phyloP scores from a whole-genome alignment of 2,888 invertebrate genomes.

The Holacanthella duospinosa region DNA sequence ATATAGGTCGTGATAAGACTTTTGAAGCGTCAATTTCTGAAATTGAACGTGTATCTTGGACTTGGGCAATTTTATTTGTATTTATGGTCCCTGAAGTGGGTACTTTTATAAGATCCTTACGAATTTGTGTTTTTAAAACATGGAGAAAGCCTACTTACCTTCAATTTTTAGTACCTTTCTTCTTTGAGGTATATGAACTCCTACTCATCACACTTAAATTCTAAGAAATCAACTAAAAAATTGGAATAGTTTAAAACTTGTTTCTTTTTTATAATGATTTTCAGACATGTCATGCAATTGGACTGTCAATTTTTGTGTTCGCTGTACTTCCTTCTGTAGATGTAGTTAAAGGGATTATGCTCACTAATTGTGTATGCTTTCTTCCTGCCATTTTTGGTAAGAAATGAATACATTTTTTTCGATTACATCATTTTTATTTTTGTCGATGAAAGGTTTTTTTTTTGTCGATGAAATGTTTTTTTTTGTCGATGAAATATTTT shows the following conservation, averaged over 20 bases:
- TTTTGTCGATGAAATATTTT: slow-evolving; percentile 1
- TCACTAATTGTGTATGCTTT: slow-evolving; percentile 89
- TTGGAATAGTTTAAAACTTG: neutral
- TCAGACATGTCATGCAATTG: slow-evolving; percentile 74
- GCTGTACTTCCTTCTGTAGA: slow-evolving; percentile 82
- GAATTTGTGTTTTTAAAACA: slow-evolving; percentile 85
- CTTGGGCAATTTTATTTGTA: slow-evolving; percentile 80
- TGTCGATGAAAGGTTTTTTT: neutral
- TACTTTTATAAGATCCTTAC: slow-evolving; percentile 66
- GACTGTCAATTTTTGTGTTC: slow-evolving; percentile 75
- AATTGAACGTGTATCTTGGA: slow-evolving; percentile 80
- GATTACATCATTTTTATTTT: neutral
- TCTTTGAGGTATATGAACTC: slow-evolving; percentile 49
- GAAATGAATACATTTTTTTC: slow-evolving; percentile 10
- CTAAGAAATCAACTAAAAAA: neutral
- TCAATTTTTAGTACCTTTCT: slow-evolving; percentile 57
- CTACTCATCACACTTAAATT: neutral
- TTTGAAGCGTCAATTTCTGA: slow-evolving; percentile 70
- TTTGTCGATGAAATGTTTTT: no score
- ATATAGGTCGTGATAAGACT: slow-evolving; percentile 70
- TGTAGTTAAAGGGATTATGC: slow-evolving; percentile 87
- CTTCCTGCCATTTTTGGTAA: slow-evolving; percentile 70
- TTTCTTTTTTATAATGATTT: no score
- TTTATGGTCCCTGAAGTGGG: slow-evolving; percentile 83
- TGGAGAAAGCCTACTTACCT: slow-evolving; percentile 59